Percentiles rank a stretch among this genome's conserved stretches.
Conservation (phyloP, 2,888 invertebrate genomes). For the Ennomos quercinarius region DNA sequence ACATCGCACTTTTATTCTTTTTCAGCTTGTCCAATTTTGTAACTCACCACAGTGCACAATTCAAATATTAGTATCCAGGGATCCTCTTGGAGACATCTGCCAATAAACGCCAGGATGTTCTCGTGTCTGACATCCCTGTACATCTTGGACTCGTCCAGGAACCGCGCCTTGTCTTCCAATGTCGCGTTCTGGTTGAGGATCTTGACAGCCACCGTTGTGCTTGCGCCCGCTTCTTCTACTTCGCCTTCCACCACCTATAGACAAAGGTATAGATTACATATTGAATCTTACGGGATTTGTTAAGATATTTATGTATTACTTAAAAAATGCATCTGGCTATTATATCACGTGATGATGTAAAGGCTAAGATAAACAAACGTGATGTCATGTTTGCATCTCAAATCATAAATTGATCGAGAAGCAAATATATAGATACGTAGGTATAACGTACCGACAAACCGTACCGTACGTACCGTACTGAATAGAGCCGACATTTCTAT, state of each 20-base stretch:
- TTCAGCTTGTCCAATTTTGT: no score
- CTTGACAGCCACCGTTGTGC: constrained; percentile 89
- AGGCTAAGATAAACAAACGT: no score
- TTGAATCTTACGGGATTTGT: not conserved
- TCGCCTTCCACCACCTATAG: constrained; percentile 91
- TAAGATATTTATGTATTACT: constrained; percentile 2
- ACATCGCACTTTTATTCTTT: no score
- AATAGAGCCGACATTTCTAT: no score
- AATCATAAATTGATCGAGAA: no score
- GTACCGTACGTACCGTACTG: no score
- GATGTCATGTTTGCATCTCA: no score
- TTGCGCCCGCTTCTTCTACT: constrained; percentile 77
- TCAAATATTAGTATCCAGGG: constrained; percentile 93
- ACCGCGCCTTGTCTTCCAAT: constrained; percentile 90
- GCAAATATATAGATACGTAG: no score
- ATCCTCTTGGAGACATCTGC: constrained; percentile 91
- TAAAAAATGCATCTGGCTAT: no score
- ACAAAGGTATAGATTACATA: not conserved
- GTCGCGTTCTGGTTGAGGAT: constrained; percentile 92
- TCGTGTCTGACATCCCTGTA: constrained; percentile 90
- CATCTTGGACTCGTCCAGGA: constrained; percentile 90
- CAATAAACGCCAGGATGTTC: constrained; percentile 89
- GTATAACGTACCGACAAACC: no score
- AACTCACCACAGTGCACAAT: constrained; percentile 87
- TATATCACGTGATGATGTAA: no score